Base-by-base conservation (phyloP, 2,888 invertebrate genomes). In the Drosophila pseudotakahashii region DNA sequence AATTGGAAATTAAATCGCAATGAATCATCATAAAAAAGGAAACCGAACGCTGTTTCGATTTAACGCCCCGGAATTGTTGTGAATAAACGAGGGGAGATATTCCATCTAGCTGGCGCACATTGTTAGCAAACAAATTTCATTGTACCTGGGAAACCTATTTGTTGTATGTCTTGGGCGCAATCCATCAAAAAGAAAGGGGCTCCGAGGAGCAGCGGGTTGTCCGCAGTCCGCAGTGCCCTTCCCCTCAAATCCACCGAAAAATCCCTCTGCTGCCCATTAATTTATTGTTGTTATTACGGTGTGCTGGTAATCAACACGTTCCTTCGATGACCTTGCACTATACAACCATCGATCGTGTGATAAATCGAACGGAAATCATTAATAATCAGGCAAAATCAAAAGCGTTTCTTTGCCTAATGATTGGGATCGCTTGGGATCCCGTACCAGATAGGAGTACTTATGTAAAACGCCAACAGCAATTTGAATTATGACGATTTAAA, bases 281-380 rank as follows among this genome's bases (percentile, higher is more conserved):
- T 83, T 83, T 83, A 88, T 88, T 77, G 88, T 85, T 85, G 81
- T 81, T 86, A 81, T 82, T 82, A 79, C 52, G 68, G 75, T 48
- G 64, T 63, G 73, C 68, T 87, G 89, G 83, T 78, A 84, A 84
- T 84, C 83, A 84, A 89, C 83, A 89, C 83, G 89, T 84, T 77
- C 85, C 84, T 73, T 84, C 81, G 89, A 89, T 84, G 83, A 84
- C 83, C 83, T 84, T 84, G 83, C 83, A 84, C 85, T 89, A 77
- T 76, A 55, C 77, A 67, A 67, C 73, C 82, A 78, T 76, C 85
- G 70, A 78, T 81, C 85, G 66, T 85, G 81, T 81, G 79, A 79
- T 85, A 88, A 77, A 88, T 88, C 85, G 86, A 83, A 81, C 82
- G 82, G 82, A 83, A 83, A 83, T 83, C 82, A 83, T 83, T 83